phyloP scores from a whole-genome alignment of 1,140 invertebrate species.

The Bombus waltoni region DNA sequence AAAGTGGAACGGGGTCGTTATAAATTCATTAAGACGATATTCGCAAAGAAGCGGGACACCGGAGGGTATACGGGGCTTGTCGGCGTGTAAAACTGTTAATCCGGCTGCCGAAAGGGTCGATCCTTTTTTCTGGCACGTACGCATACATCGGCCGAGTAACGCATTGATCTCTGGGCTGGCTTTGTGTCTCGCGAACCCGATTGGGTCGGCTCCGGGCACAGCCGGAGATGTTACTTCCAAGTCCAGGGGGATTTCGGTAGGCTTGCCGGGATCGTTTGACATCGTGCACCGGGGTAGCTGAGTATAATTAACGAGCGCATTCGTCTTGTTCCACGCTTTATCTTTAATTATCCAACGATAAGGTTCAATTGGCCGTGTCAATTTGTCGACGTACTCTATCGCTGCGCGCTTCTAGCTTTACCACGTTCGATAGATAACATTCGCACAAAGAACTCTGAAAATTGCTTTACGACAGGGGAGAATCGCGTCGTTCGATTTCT shows the following conservation, averaged over 20 bases:
- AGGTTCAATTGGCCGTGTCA: slow-evolving; percentile 27
- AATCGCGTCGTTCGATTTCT: no score
- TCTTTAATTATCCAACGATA: slow-evolving; percentile 52
- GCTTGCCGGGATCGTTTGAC: slow-evolving; percentile 48
- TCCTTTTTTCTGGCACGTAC: slow-evolving; percentile 19
- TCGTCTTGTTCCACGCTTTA: slow-evolving; percentile 28
- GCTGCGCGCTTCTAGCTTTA: no score
- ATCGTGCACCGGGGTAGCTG: neutral
- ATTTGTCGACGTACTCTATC: neutral
- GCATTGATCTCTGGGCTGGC: slow-evolving; percentile 52
- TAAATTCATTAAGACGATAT: slow-evolving; percentile 11
- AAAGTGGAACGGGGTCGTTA: neutral
- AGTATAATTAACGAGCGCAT: slow-evolving; percentile 48
- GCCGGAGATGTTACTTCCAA: slow-evolving; percentile 50
- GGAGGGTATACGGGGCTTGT: no score
- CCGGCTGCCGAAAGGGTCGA: slow-evolving; percentile 10
- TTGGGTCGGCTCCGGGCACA: slow-evolving; percentile 45
- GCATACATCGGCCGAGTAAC: neutral
- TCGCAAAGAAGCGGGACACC: neutral
- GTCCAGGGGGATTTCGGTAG: slow-evolving; percentile 51
- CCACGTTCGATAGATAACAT: no score
- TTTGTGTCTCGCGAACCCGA: slow-evolving; percentile 51
- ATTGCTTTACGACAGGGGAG: no score
- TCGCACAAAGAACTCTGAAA: no score
- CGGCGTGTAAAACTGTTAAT: slow-evolving; percentile 30